Base-by-base conservation (phyloP, 2,888 invertebrate species). In the Heliothis peltigera region DNA sequence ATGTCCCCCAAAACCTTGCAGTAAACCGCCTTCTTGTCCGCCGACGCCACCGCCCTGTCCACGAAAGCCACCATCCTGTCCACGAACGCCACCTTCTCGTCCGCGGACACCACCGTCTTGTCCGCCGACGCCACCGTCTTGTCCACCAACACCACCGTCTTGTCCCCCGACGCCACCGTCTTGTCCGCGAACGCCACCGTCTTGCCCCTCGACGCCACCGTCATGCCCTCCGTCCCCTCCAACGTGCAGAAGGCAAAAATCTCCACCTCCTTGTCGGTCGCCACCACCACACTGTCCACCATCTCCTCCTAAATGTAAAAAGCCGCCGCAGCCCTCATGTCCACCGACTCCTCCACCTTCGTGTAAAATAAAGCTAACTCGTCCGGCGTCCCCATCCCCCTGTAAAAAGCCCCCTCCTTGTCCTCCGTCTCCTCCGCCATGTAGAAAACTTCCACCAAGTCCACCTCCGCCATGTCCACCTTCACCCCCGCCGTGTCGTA, bases 341-440 rank as follows among this genome's bases (percentile, higher is more conserved):
- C 58, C 28, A 4, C 53, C 53, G 5, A 46, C 35, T 1, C 46
- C 60, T 6, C 28, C 53, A 5, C n/a, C 42, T 5, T 28, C 28
- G 7, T 52, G 47, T 52, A 22, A 32, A 4, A 47, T 8, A n/a
- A n/a, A 25, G 1, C 39, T 35, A n/a, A n/a, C 17, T 10, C 15
- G 17, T 4, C 25, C 64, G 0, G 12, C 47, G 12, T 15, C 52
- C 6, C 28, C 25, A 6, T 35, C 46, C 0, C 42, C 10, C 12
- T 32, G 10, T 10, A 32, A 32, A 1, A 8, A 32, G 12, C 51
- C 57, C 2, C 42, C 53, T 0, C 57, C 53, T 49, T 49, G 48
- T 22, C 12, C 42, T 28, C 47, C 47, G 8, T 25, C 7, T 25
- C 5, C 52, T 28, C 53, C 57, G 0, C 53, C 48, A 6, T 47